Evolutionary conservation across 2,113 vertebrate genomes (phyloP), one percentile per base, ranked within the genome.

Genomic region (Microtus montanus): DNA sequence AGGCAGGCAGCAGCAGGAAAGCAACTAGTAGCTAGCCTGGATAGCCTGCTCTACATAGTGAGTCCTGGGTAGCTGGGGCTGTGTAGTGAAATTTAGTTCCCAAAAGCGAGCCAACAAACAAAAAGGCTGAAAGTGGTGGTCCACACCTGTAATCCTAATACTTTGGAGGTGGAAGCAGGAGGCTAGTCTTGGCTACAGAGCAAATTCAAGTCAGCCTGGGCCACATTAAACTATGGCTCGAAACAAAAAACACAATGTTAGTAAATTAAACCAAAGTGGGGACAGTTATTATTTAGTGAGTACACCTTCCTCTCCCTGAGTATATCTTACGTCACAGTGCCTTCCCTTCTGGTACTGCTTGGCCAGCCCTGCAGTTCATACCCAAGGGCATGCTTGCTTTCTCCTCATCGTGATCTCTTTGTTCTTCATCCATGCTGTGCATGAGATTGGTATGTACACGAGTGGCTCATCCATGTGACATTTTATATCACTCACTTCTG

Each of bases 391-490:
- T 71, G 85, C 71, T 86, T 49, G 80, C 26, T 91, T 75, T 73
- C 88, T 78, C 73, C 22, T 0, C 3, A 4, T 78, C 86, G 86
- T 90, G 79, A 96, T 87, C 77, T 47, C 94, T 94, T 93, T 92
- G 66, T 64, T 84, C 54, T 92, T 38, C 52, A 44, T 86, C 71
- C 44, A 47, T 58, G 68, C 75, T 92, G 68, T 92, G 89, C 83
- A 63, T 74, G 92, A 89, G 63, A 83, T 95, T 93, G 86, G 87
- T 41, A 49, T 26, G 58, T 64, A 14, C 38, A 58, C 1, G 58
- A 80, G 19, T 71, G 77, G 28, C 47, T 26, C 33, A 6, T 41
- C 30, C 15, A 24, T 41, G 44, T 35, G n/a, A 77, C 41, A 11
- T 9, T 71, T 13, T 44, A 44, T n/a, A n/a, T 17, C 26, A 47